Percentiles rank a stretch among this genome's conserved stretches.
phyloP scores from a whole-genome alignment of 2,113 vertebrate genomes.

The Macaca fascicularis region T2T-MFA8v1.1 NC_088390.1:72035501-72036000 shows the following conservation, averaged over 20 bases:
- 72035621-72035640: not conserved
- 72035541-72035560: not conserved
- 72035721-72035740: not conserved
- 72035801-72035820: no score
- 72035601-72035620: not conserved
- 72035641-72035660: not conserved
- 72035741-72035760: not conserved
- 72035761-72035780: not conserved
- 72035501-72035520: rapidly evolving
- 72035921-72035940: not conserved
- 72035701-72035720: not conserved
- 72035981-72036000: not conserved
- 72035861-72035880: not conserved
- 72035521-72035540: not conserved
- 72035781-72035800: not conserved
- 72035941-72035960: not conserved
- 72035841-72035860: rapidly evolving
- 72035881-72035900: not conserved
- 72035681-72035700: not conserved
- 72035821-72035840: not conserved
- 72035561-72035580: not conserved
- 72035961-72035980: not conserved
- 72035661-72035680: not conserved
- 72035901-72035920: not conserved
- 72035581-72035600: no score